These are phyloP conservation scores for Rhabdomys pumilio DNA, from an alignment of 2,797 vertebrate genomes.

Conservation along the genomic window DNA sequence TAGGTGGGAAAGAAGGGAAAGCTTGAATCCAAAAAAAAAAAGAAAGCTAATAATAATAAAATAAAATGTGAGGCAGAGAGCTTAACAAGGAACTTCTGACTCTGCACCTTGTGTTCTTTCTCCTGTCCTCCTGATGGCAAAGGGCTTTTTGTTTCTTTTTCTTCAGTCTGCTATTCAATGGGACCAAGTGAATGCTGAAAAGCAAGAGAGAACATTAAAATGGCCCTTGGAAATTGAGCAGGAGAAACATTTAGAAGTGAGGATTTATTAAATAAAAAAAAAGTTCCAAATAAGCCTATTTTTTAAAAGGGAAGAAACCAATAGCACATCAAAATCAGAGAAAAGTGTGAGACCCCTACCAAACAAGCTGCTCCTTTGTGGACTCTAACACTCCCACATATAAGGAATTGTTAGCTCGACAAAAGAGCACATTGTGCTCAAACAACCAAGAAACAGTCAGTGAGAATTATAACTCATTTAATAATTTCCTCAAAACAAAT, in stretches of 20 bases:
- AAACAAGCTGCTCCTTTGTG: conserved; percentile 48
- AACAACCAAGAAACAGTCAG: conserved; percentile 68
- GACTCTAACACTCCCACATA: conserved; percentile 24
- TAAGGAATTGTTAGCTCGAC: conserved; percentile 57
- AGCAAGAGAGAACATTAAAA: conserved; percentile 68
- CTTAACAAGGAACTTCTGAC: conserved; percentile 49
- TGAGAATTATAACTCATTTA: conserved; percentile 73
- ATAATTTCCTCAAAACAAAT: conserved; percentile 75
- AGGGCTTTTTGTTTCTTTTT: not conserved
- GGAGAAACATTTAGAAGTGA: conserved; percentile 62
- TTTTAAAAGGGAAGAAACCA: conserved; percentile 58
- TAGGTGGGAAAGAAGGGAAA: conserved; percentile 64
- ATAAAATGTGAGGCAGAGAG: conserved; percentile 37
- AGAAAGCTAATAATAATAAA: not conserved
- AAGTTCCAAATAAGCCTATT: conserved; percentile 61
- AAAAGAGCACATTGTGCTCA: conserved; percentile 60
- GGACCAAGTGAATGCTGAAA: conserved; percentile 53
- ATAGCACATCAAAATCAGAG: conserved; percentile 58
- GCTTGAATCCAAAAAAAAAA: conserved; percentile 18
- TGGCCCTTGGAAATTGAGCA: conserved; percentile 47
- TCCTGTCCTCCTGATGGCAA: conserved; percentile 47
- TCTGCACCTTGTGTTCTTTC: conserved; percentile 63
- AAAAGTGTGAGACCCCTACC: conserved; percentile 54
- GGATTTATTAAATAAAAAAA: conserved; percentile 44
- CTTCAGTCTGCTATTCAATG: conserved; percentile 48